These are phyloP conservation scores for Danio albolineatus DNA, from an alignment of 2,797 vertebrate genomes.

Conservation along the genomic window DNA sequence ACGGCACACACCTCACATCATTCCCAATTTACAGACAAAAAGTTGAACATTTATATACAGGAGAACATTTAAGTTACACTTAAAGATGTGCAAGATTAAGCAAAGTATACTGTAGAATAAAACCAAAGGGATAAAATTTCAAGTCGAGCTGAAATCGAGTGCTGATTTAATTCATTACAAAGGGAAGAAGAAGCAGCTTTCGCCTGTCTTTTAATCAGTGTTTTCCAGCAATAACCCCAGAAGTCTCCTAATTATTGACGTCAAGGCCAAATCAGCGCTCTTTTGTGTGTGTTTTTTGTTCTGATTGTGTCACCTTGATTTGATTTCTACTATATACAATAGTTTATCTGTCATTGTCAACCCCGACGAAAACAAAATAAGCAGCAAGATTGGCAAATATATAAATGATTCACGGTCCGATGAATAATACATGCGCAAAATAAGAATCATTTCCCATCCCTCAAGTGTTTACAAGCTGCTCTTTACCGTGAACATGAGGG, in stretches of 20 bases:
- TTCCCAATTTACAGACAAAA: slow-evolving; percentile 85
- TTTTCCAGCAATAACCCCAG: slow-evolving; percentile 3
- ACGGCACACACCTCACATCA: slow-evolving; percentile 71
- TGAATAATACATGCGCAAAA: slow-evolving; percentile 3
- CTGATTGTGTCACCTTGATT: slow-evolving; percentile 46
- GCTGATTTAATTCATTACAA: slow-evolving; percentile 67
- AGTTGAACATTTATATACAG: slow-evolving; percentile 82
- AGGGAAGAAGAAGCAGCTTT: slow-evolving; percentile 41
- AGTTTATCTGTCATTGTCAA: slow-evolving; percentile 42
- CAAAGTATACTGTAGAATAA: slow-evolving; percentile 85
- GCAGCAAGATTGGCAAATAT: slow-evolving; percentile 36
- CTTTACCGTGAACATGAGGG: slow-evolving; percentile 25
- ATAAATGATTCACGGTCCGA: slow-evolving; percentile 10
- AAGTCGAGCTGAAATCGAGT: slow-evolving; percentile 84
- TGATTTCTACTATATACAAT: slow-evolving; percentile 59
- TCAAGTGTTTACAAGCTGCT: slow-evolving; percentile 39
- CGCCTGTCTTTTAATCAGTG: slow-evolving; percentile 44
- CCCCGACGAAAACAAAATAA: slow-evolving; percentile 35
- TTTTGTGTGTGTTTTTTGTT: background rate
- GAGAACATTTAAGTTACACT: slow-evolving; percentile 85
- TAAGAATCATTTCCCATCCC: background rate
- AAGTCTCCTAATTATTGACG: slow-evolving; percentile 3
- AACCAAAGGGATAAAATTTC: slow-evolving; percentile 81
- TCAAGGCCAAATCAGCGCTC: background rate
- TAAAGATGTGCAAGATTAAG: slow-evolving; percentile 88